phyloP scores from a whole-genome alignment of 2,888 invertebrate genomes.

The Lagria hirta region DNA sequence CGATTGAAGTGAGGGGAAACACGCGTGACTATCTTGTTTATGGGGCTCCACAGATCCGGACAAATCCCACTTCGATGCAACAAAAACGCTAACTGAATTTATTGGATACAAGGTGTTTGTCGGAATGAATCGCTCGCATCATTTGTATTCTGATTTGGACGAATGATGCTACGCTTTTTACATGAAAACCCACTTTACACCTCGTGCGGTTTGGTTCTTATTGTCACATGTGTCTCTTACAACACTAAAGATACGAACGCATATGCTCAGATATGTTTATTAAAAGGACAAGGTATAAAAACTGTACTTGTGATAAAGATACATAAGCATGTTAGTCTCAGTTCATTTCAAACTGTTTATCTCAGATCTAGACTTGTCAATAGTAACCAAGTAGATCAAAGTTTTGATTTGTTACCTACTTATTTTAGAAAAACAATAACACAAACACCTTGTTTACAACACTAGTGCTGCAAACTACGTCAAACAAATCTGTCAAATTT shows the following conservation, averaged over 20 bases:
- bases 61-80: conserved; percentile 55
- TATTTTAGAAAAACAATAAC: no score
- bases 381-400: no score
- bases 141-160: conserved; percentile 57
- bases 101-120: conserved; percentile 58
- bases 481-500: no score
- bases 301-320: conserved; percentile 35
- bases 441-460: no score
- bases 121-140: conserved; percentile 56
- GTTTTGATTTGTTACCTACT: no score
- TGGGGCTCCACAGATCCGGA: conserved; percentile 54
- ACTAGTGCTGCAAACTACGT: no score
- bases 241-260: conserved; percentile 49
- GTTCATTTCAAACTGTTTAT: conserved; percentile 1
- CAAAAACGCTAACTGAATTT: conserved; percentile 57
- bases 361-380: no score
- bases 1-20: conserved; percentile 43
- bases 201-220: conserved; percentile 48
- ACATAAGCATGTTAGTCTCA: conserved; percentile 8
- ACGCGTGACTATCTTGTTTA: conserved; percentile 54
- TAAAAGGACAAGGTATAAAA: conserved; percentile 53
- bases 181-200: conserved; percentile 56
- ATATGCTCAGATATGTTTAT: conserved; percentile 54
- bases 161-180: conserved; percentile 55
- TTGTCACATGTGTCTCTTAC: conserved; percentile 51